A percentile compares a stretch with the other conserved stretches of the same genome.
These are phyloP conservation scores for Dipodomys merriami DNA, from an alignment of 2,113 vertebrate species.

Conservation along the genomic window DNA sequence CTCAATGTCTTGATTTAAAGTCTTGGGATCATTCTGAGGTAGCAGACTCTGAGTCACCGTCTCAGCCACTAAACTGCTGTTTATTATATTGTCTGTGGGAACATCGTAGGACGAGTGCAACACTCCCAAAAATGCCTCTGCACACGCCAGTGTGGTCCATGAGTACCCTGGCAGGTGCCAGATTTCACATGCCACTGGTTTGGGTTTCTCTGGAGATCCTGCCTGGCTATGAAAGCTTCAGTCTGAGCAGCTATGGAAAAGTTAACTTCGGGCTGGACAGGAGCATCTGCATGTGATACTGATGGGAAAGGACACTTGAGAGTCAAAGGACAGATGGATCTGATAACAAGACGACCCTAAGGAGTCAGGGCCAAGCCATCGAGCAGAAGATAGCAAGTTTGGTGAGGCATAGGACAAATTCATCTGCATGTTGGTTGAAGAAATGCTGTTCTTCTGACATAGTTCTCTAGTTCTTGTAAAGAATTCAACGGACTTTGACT, in stretches of 20 bases:
- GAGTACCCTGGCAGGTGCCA: conserved; percentile 71
- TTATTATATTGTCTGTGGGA: conserved; percentile 83
- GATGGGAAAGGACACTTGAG: too few relatives aligned
- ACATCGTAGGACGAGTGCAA: conserved; percentile 87
- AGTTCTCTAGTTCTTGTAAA: conserved; percentile 76
- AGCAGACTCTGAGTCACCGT: too few relatives aligned
- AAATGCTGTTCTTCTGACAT: conserved; percentile 88
- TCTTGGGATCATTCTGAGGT: too few relatives aligned
- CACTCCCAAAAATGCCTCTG: conserved; percentile 88
- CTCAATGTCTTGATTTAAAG: too few relatives aligned
- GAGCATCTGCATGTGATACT: too few relatives aligned
- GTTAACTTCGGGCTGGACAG: conserved; percentile 53
- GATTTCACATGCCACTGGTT: conserved; percentile 79
- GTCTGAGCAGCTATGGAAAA: conserved; percentile 89
- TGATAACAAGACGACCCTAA: conserved; percentile 86
- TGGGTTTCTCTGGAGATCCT: conserved; percentile 94
- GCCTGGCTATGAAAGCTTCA: conserved; percentile 85
- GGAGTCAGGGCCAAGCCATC: conserved; percentile 85
- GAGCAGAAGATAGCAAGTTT: conserved; percentile 77
- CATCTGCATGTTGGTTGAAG: conserved; percentile 94
- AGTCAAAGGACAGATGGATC: too few relatives aligned
- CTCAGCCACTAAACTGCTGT: too few relatives aligned
- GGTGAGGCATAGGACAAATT: conserved; percentile 91
- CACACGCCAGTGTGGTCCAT: conserved; percentile 91
- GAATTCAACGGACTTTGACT: conserved; percentile 80